Evolutionary conservation across 2,113 vertebrate species (phyloP).

Genomic region (Fulmarus glacialis): DNA sequence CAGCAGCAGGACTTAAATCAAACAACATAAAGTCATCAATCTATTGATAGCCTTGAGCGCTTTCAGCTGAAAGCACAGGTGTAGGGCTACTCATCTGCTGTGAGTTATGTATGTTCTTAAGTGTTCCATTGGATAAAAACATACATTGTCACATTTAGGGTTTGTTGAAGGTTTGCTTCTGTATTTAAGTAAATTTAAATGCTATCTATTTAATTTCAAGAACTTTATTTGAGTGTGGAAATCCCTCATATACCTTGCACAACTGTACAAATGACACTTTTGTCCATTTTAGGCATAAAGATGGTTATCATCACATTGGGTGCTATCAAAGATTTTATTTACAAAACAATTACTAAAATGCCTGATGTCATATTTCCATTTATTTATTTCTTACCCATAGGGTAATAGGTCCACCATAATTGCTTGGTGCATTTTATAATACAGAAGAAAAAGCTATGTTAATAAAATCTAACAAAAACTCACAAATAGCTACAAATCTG

Average conservation of each 20-base stretch:
- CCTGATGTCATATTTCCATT: slow-evolving; percentile 91
- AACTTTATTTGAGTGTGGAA: slow-evolving; percentile 82
- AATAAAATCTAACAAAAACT: slow-evolving; percentile 88
- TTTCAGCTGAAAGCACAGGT: neutral
- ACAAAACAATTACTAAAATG: slow-evolving; percentile 92
- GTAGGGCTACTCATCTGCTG: neutral
- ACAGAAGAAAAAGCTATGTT: slow-evolving; percentile 95
- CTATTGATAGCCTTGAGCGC: neutral
- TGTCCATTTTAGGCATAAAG: slow-evolving; percentile 83
- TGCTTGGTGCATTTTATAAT: slow-evolving; percentile 94
- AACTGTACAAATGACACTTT: slow-evolving; percentile 86
- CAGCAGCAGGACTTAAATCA: neutral
- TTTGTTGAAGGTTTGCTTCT: neutral
- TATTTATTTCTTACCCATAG: slow-evolving; percentile 99
- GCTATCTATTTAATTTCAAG: slow-evolving; percentile 55
- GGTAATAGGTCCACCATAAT: slow-evolving; percentile 99
- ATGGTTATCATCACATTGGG: slow-evolving; percentile 82
- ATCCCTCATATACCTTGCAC: slow-evolving; percentile 83
- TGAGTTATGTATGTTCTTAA: neutral
- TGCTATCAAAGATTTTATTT: slow-evolving; percentile 96
- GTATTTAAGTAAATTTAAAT: slow-evolving; percentile 19
- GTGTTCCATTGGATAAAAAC: neutral
- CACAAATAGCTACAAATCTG: slow-evolving; percentile 89
- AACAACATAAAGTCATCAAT: neutral
- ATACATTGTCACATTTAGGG: neutral